These are phyloP conservation scores for Diarsia dahlii DNA, from an alignment of 2,888 invertebrate genomes.

Conservation along the genomic window DNA sequence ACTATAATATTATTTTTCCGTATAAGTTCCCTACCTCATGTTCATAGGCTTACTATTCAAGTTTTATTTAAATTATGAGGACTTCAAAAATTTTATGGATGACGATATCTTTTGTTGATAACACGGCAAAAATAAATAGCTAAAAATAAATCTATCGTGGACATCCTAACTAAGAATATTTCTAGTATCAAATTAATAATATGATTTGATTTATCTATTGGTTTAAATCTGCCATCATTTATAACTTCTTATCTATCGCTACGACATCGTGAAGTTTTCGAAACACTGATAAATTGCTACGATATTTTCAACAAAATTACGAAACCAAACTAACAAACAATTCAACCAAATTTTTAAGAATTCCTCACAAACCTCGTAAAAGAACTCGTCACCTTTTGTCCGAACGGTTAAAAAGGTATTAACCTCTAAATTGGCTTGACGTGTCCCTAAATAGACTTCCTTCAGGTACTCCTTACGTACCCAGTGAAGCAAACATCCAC, in stretches of 20 bases:
- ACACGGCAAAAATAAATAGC: not conserved
- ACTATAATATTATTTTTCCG: too few relatives aligned
- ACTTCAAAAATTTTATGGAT: not conserved
- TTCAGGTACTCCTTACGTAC: constrained; percentile 61
- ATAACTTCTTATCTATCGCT: constrained; percentile 40
- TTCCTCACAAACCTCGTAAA: not conserved
- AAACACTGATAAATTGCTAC: constrained; percentile 33
- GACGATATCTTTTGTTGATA: not conserved
- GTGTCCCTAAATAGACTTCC: constrained; percentile 63
- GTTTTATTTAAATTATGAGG: not conserved
- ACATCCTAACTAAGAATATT: not conserved
- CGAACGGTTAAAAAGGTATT: constrained; percentile 49
- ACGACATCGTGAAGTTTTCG: constrained; percentile 17
- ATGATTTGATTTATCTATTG: constrained; percentile 26
- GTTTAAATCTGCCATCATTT: constrained; percentile 36
- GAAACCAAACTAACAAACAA: constrained; percentile 1
- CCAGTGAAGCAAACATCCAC: constrained; percentile 78
- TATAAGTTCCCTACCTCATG: not conserved
- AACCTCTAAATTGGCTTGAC: constrained; percentile 62
- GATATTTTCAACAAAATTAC: constrained; percentile 12
- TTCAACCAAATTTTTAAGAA: not conserved
- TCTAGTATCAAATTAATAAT: constrained; percentile 5
- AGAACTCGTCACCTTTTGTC: constrained; percentile 12
- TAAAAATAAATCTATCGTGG: not conserved
- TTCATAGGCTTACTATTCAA: not conserved